Percentiles rank a stretch among this genome's conserved stretches.
Evolutionary conservation across 2,888 invertebrate genomes (phyloP).

Genomic region (Nephrotoma guestfalica): DNA sequence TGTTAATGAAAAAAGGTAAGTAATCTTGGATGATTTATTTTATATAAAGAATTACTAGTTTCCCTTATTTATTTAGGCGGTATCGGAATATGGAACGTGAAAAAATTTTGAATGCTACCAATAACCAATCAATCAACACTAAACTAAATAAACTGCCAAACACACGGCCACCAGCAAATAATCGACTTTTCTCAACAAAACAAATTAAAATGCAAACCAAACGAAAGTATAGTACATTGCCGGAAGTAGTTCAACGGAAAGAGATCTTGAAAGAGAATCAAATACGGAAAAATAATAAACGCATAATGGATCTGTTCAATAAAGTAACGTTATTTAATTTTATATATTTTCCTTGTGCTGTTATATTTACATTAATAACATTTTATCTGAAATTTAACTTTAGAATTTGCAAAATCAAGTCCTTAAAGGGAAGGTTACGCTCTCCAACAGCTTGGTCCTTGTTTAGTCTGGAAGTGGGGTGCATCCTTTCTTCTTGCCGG

Average conservation of each 20-base stretch:
- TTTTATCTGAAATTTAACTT: background rate
- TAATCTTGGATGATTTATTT: background rate
- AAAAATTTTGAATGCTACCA: background rate
- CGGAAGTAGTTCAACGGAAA: constrained; percentile 54
- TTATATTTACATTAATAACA: background rate
- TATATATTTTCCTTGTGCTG: background rate
- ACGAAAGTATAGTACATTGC: constrained; percentile 49
- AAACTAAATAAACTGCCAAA: background rate
- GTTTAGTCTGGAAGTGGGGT: constrained; percentile 21
- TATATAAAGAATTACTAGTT: background rate
- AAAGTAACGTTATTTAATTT: constrained; percentile 35
- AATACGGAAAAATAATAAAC: constrained; percentile 49
- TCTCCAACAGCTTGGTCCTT: constrained; percentile 24
- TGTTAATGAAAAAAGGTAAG: background rate
- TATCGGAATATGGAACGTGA: background rate
- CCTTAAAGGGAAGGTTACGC: constrained; percentile 23
- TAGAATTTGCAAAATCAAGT: constrained; percentile 29
- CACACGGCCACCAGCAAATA: constrained; percentile 25
- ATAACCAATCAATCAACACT: background rate
- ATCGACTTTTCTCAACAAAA: constrained; percentile 36
- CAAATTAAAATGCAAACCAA: constrained; percentile 45
- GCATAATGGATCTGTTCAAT: constrained; percentile 63
- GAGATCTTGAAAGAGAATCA: constrained; percentile 43
- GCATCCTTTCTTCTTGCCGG: background rate
- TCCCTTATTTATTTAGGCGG: background rate